Evolutionary conservation across 2,113 vertebrate species (phyloP), one percentile per base, ranked within the genome.

Genomic region (Cromileptes altivelis): DNA sequence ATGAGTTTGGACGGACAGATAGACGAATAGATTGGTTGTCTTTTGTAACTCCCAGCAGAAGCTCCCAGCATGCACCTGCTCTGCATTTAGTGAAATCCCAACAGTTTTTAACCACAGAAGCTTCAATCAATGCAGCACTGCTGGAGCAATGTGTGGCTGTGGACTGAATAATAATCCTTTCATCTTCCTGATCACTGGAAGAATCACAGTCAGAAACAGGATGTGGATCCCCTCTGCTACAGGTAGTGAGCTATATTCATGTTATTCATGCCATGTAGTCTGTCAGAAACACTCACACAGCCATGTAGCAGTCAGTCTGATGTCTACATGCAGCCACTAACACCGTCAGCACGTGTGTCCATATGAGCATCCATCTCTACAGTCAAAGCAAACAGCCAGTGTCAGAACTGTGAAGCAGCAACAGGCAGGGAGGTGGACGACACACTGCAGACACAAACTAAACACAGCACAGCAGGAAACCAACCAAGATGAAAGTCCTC

Each of bases 131-230:
- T 21, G 0, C 23, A 58, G 21, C 27, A 0, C 62, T 74, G 65
- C 60, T 55, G 71, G 14, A 78, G 14, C n/a, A 58, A 69, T 14
- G 53, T 56, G 64, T 50, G 53, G 30, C 33, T 60, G 30, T 60
- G 75, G 40, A 71, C 65, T 62, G 81, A 84, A 67, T 57, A 45
- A 69, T 56, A 62, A 67, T 40, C 5, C 0, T 62, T 52, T 63
- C 19, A 72, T 74, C 25, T 53, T 62, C 30, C 33, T 19, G 12
- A 61, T 75, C 17, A 77, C 33, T 30, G 65, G 70, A 45, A 60
- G 25, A 61, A 67, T 21, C 57, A 68, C 30, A 68, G 19, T 40
- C 21, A 78, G 2, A 69, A 40, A 71, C 12, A 72, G 6, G 5
- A 84, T 58, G 33, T 37, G 75, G 15, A 47, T 6, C 21, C 33